Base-by-base conservation (phyloP, 2,113 vertebrate genomes). In the Corythornis cristatus region DNA sequence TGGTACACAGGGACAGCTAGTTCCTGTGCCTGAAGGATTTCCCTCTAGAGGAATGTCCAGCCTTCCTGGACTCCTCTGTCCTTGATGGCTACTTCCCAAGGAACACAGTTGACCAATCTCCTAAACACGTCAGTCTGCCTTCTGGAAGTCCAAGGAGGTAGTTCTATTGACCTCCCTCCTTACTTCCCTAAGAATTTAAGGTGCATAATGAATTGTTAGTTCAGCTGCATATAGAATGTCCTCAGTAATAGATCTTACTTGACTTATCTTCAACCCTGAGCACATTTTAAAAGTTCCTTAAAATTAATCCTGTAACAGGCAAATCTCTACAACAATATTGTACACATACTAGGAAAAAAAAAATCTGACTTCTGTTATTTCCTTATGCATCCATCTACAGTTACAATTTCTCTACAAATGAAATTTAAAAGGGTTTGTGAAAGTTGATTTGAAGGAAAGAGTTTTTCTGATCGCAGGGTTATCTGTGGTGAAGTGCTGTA, bases 351-450 rank as follows among this genome's bases (percentile, higher is more conserved):
- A 12, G 1, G 11, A 22, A 67, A 80, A 84, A 86, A 86, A 60
- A 74, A 28, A 29, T 6, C 19, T 56, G 12, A 6, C 54, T 64
- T 83, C 21, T 77, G 26, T 45, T n/a, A 21, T 42, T 74, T 86
- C 37, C 29, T 70, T 48, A 68, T 77, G 5, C 25, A 71, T 6
- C 0, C 3, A 83, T 17, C 9, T 23, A 37, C 28, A 58, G 35
- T 76, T 57, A 60, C 54, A 48, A 42, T 90, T 91, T 90, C 45
- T 50, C 37, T 8, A 83, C 45, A 88, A 89, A 76, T 56, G n/a
- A 80, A 88, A 90, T 88, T 92, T 76, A 93, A 96, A 67, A 51
- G 15, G 8, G 21, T 88, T 94, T 29, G 66, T 58, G 88, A 88
- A 86, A 88, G 54, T 26, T 33, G 22, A 79, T 57, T 60, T 61